Base-by-base conservation (phyloP, 2,888 invertebrate genomes). In the Eupsilia transversa region DNA sequence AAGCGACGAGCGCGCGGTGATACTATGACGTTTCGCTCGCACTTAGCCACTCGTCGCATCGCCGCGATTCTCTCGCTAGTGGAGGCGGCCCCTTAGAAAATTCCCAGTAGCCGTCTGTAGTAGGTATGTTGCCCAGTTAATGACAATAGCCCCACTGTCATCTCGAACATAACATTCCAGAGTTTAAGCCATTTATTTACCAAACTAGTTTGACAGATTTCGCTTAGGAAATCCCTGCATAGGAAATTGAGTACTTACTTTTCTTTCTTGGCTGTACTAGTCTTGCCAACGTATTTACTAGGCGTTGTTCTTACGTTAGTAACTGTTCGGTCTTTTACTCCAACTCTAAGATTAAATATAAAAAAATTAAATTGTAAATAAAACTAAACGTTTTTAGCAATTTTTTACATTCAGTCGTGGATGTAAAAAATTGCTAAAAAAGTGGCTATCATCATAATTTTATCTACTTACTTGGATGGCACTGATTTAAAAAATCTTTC, bases 201-300 rank as follows among this genome's bases (percentile, higher is more conserved):
- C 3, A 23, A 52, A 30, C 35, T 7, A 41, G 1, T 2, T 41
- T 64, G 12, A 30, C 23, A 27, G 27, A 20, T 59, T 33, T 49
- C 6, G 20, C n/a, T 49, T 23, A 23, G n/a, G n/a, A n/a, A n/a
- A 49, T n/a, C n/a, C 14, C 6, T 49, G 41, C 20, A 6, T 38
- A 60, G 5, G 10, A 54, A 27, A 52, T 30, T 52, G 12, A 17
- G 12, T 52, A 88, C 92, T 90, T 86, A 96, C 96, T 94, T 94
- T 72, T 96, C 96, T 87, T 95, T 96, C 86, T 95, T 96, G 20
- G 88, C 86, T 33, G 86, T 85, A 75, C 78, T 91, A 3, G 89
- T 65, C 76, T 94, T 95, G 80, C 80, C 92, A 10, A 79, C 86
- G 80, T 92, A 94, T 85, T 94, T 95, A 69, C 87, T 90, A 17